Evolutionary conservation across 2,888 invertebrate species (phyloP), one percentile per base, ranked within the genome.

Genomic region (Gerris lacustris): DNA sequence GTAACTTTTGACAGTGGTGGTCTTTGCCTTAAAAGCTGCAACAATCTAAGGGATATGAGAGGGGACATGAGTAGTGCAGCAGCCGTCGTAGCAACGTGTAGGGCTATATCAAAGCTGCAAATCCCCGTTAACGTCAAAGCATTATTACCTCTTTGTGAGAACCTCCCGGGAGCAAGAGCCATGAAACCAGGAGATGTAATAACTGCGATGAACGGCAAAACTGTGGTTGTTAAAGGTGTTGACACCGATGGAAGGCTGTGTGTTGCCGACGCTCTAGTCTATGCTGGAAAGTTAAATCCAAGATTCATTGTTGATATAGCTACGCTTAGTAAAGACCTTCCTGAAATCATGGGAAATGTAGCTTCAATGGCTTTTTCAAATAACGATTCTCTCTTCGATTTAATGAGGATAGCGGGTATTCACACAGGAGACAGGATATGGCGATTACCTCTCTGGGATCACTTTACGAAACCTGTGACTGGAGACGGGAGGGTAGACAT

Each of bases 1-100:
- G 83, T 86, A 6, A 87, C 86, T 0, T 87, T 85, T 78, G 87
- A 88, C 78, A 87, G 88, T 77, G 92, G 92, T 66, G 91, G 92
- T 69, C 82, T 92, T 70, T 88, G 88, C 73, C 78, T 91, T 71
- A 91, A 90, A 78, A 81, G 85, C 0, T 80, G 84, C 15, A 78
- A 82, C 6, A 84, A 85, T 55, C 85, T 91, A 81, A 84, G 83
- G 73, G 82, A 84, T 75, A 92, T 92, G 92, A 83, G 89, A 73
- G 91, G 88, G 1, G 92, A 93, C 77, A 92, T 93, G 92, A 90
- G 90, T 0, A 92, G 92, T 1, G 92, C 74, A n/a, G 75, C 75
- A 44, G 67, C 64, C 47, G 72, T 75, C 15, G 73, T 75, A 6
- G 74, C 73, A 11, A 70, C 74, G 6, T 72, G 71, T 67, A 70